Percentiles rank a stretch among this genome's conserved stretches.
phyloP scores from a whole-genome alignment of 2,797 vertebrate species.

The Knipowitschia caucasica region DNA sequence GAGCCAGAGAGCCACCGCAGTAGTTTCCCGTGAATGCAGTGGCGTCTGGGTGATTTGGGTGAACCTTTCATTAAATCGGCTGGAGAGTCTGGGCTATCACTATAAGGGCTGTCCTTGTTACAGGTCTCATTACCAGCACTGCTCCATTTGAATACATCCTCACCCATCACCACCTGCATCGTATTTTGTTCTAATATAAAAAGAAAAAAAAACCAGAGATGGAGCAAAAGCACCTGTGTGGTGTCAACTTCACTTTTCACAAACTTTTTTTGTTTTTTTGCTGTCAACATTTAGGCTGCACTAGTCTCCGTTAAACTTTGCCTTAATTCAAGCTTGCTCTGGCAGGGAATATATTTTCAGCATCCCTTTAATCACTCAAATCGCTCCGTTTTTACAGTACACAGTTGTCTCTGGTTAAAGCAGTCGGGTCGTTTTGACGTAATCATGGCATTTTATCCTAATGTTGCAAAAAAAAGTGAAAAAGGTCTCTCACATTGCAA shows the following conservation, averaged over 20 bases:
- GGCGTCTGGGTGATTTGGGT: conserved; percentile 4
- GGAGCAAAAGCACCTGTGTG: background rate
- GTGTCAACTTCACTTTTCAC: conserved; percentile 6
- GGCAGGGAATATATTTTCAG: conserved; percentile 56
- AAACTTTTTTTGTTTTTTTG: conserved; percentile 7
- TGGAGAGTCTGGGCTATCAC: conserved; percentile 34
- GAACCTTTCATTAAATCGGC: conserved; percentile 14
- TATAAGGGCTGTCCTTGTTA: conserved; percentile 47
- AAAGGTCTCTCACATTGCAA: conserved; percentile 7
- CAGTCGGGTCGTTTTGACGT: conserved; percentile 15
- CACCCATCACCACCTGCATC: background rate
- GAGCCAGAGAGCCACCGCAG: background rate
- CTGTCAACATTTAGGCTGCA: conserved; percentile 33
- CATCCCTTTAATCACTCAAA: conserved; percentile 41
- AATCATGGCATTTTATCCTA: background rate
- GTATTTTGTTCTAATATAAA: conserved; percentile 20
- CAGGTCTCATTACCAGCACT: conserved; percentile 31
- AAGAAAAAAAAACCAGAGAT: conserved; percentile 1
- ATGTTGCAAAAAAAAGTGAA: background rate
- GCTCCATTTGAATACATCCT: conserved; percentile 1
- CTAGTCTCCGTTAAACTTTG: conserved; percentile 63
- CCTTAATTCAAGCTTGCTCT: conserved; percentile 71
- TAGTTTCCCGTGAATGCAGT: too few species aligned
- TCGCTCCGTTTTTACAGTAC: conserved; percentile 1
- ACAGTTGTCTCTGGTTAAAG: background rate